Base-by-base conservation (phyloP, 2,888 invertebrate genomes). In the Torymus texanus region DNA sequence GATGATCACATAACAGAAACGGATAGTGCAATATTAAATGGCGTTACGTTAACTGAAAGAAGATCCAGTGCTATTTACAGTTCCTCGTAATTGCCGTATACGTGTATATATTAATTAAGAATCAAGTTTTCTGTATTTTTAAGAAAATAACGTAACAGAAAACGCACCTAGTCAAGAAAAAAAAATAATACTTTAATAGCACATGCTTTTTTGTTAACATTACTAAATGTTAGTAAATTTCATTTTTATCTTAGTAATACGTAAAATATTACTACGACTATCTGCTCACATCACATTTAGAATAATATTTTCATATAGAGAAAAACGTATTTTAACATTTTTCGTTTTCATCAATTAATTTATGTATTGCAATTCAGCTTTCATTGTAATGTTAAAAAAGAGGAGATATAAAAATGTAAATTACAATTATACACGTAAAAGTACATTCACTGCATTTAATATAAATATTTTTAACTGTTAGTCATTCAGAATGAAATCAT, bases 1-100 rank as follows among this genome's bases (percentile, higher is more conserved):
- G 80, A 83, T 2, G 85, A 86, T n/a, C 74, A 75, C 66, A 72
- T 75, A 65, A 75, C 83, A 13, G 85, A 86, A 72, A 75, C 79
- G 5, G 84, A 87, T 24, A 83, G 84, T 71, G 79, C 85, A 79
- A 82, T 84, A 83, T 72, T 84, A 68, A 85, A 83, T 24, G 83
- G 83, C 5, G 85, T 83, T 62, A 78, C 82, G 16, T 79, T 82
- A 59, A 83, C 81, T 13, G 67, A 81, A 55, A 79, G 76, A 77
- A 78, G 79, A 72, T 24, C 78, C 50, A 82, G 75, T 76, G 66
- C 77, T 24, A 56, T 67, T 63, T 79, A 63, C 65, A 78, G n/a
- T 18, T 55, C 70, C 61, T 16, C 82, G 63, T 78, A 82, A 81
- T 78, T 68, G 76, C 66, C 41, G 41, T 74, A 63, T 79, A 59